These are phyloP conservation scores for Myiotriccus ornatus DNA, from an alignment of 2,797 vertebrate species.

Conservation along the genomic window DNA sequence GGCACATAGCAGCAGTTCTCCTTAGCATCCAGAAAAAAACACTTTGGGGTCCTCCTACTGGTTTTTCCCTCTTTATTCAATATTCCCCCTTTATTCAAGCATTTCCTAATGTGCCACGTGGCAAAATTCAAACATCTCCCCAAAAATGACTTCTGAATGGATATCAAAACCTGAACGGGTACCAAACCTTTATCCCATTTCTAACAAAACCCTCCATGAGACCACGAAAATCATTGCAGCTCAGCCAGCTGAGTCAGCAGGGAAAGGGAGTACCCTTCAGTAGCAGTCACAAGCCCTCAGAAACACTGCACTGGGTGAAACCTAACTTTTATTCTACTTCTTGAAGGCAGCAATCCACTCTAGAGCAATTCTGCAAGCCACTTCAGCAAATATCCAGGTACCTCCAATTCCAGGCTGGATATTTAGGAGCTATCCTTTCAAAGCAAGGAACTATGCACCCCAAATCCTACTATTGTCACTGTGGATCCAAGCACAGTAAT, in stretches of 20 bases:
- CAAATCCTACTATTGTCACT: accelerated
- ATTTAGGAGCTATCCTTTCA: background rate
- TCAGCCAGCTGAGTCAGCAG: background rate
- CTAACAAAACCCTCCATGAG: background rate
- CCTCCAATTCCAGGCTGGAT: background rate
- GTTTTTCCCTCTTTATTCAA: background rate
- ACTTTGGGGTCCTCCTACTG: background rate
- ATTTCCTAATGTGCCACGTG: background rate
- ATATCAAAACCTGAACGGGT: background rate
- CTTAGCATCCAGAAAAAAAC: background rate
- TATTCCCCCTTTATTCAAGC: background rate
- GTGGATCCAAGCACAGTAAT: background rate
- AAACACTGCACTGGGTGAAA: background rate
- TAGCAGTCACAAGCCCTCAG: accelerated
- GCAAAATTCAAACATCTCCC: background rate
- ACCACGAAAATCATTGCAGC: background rate
- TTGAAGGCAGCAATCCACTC: background rate
- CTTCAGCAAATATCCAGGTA: background rate
- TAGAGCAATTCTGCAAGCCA: background rate
- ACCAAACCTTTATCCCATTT: background rate
- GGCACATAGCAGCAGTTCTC: background rate
- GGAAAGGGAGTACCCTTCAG: background rate
- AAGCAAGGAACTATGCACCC: background rate
- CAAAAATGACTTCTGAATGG: background rate
- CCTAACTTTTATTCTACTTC: background rate